Evolutionary conservation across 92 coral and sea anemone genomes (phyloP).

Genomic region (Siderastrea radians): DNA sequence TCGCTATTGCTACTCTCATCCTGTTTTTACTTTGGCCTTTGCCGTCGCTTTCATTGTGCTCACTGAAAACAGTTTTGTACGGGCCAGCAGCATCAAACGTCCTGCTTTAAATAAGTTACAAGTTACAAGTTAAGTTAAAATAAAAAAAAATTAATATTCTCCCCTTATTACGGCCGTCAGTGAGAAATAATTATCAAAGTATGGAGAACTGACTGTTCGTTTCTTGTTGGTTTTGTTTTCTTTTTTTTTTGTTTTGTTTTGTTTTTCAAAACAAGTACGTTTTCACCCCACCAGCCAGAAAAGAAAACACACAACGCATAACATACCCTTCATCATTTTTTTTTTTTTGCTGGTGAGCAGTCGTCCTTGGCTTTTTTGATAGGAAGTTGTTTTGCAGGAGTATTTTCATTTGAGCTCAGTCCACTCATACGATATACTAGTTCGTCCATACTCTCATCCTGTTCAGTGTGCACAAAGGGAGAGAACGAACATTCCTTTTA

Average conservation of each 20-base stretch:
- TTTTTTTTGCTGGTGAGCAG: conserved; percentile 43
- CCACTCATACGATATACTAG: conserved; percentile 26
- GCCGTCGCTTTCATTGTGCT: too few relatives aligned
- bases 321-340: conserved; percentile 33
- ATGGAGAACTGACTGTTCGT: too few relatives aligned
- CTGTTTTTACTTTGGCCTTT: too few relatives aligned
- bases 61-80: too few relatives aligned
- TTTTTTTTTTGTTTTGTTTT: not conserved
- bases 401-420: conserved; percentile 33
- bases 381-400: not conserved
- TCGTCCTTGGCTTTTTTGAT: not conserved
- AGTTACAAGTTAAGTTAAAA: too few relatives aligned
- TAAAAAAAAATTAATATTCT: too few relatives aligned
- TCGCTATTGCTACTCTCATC: too few relatives aligned
- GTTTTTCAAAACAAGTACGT: conserved; percentile 35
- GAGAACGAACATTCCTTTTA: not conserved
- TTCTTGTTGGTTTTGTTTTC: too few relatives aligned
- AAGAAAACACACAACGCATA: conserved; percentile 6
- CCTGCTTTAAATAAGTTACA: too few relatives aligned
- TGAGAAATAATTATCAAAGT: too few relatives aligned
- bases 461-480: not conserved
- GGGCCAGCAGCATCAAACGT: too few relatives aligned
- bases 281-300: not conserved
- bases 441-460: conserved; percentile 41
- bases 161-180: too few relatives aligned